Base-by-base conservation (phyloP, 2,113 vertebrate species). In the Corythornis madagascariensis region DNA sequence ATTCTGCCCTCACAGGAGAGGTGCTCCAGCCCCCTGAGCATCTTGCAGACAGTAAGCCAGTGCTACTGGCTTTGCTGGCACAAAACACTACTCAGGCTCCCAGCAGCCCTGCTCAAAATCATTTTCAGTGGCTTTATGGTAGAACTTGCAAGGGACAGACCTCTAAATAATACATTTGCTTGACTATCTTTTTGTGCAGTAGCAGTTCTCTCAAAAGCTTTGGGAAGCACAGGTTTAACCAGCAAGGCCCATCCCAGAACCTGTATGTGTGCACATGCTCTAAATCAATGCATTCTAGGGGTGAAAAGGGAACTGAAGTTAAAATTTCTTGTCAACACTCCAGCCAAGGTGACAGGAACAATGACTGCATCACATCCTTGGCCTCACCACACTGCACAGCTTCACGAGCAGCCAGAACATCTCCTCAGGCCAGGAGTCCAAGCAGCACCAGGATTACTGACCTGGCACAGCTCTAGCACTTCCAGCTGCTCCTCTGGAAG, bases 311-410 rank as follows among this genome's bases (percentile, higher is more conserved):
- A 59, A 74, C 13, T 5, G 4, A 76, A 71, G 18, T 25, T 43
- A 31, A 55, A 28, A 57, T 43, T 55, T 71, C 31, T 60, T 31
- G 16, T 35, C 63, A 72, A 11, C 13, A 21, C 56, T 53, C 59
- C 43, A 78, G n/a, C 79, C 6, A 42, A 60, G 56, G 19, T 63
- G 55, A 31, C 1, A 55, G 14, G 16, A 90, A 60, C 86, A 73
- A 57, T 0, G 5, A 7, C 3, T 2, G 3, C 52, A 35, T 42
- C 2, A 16, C 4, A 6, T 16, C 52, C 48, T 42, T 28, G 45
- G 53, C 35, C 80, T 73, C 64, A 72, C 33, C 33, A 65, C 6
- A 28, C 4, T 21, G 29, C 1, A n/a, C 4, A 60, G 16, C 20
- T 67, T 67, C 21, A 64, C 9, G 16, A 78, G 43, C 14, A 59